Evolutionary conservation across 2,797 vertebrate species (phyloP).

Genomic region (Eulemur albifrons): DNA sequence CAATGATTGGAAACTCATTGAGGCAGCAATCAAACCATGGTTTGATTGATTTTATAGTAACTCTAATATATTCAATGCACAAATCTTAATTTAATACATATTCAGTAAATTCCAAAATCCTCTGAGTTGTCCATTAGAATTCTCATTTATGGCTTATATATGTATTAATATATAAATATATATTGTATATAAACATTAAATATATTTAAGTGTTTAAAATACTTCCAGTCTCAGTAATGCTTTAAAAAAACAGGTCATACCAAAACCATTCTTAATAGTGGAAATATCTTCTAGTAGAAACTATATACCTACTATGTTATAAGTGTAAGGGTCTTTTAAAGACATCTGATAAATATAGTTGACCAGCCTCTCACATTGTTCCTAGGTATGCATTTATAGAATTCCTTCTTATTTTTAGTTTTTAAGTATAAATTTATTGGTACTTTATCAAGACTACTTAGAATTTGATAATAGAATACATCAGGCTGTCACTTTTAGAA

Average conservation of each 20-base stretch:
- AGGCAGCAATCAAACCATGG: not conserved
- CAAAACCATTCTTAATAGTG: not conserved
- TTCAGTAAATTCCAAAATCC: not conserved
- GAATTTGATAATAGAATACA: conserved; percentile 83
- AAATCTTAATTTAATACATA: not conserved
- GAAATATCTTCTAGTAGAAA: conserved; percentile 10
- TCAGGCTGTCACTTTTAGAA: conserved; percentile 83
- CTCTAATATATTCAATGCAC: not conserved
- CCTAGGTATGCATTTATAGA: conserved; percentile 62
- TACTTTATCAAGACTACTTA: conserved; percentile 80
- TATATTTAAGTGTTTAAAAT: not conserved
- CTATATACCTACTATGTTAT: not conserved
- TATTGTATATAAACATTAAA: not conserved
- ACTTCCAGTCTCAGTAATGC: not conserved
- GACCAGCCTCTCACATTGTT: conserved; percentile 55
- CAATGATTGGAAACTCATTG: not conserved
- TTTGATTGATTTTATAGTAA: not conserved
- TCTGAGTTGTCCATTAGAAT: not conserved
- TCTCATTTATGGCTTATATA: not conserved
- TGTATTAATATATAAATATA: not conserved
- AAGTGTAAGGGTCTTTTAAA: conserved; percentile 65
- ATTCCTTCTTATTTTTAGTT: conserved; percentile 77
- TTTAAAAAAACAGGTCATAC: not conserved
- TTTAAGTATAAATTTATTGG: conserved; percentile 80
- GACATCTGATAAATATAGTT: conserved; percentile 77